Conservation (phyloP, 2,113 vertebrate species). For the Paracyprichromis sp. region DNA sequence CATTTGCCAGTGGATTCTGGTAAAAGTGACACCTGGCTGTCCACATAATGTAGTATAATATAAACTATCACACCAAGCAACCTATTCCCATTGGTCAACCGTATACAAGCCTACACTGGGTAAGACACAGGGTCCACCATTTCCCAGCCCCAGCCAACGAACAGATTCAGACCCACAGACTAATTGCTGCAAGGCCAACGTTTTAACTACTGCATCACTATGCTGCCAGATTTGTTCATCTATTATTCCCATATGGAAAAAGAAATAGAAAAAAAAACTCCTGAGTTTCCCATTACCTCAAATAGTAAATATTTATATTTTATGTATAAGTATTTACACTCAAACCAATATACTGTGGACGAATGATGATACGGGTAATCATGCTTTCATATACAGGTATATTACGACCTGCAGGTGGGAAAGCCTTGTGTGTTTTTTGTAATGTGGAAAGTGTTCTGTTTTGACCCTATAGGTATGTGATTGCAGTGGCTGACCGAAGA, state of each 20-base stretch:
- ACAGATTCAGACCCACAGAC: background rate
- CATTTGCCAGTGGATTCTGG: background rate
- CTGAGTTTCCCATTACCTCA: background rate
- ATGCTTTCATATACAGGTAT: background rate
- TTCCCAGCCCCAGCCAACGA: background rate
- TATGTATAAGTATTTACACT: background rate
- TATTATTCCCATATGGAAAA: background rate
- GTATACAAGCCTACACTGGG: background rate
- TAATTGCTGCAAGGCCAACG: background rate
- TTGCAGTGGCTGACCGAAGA: slow-evolving; percentile 1
- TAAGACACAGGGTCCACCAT: background rate
- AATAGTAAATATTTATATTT: background rate
- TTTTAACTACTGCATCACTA: background rate
- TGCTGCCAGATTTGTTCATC: background rate
- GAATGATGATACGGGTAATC: background rate
- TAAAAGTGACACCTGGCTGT: background rate
- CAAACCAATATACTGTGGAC: background rate
- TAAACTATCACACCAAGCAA: background rate
- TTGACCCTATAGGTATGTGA: slow-evolving; percentile 17
- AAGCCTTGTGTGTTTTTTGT: background rate
- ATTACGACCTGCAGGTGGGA: background rate
- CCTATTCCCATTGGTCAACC: background rate
- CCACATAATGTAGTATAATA: background rate
- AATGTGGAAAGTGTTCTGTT: background rate
- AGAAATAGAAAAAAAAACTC: background rate